Evolutionary conservation across 2,888 invertebrate species (phyloP).

Genomic region (Therioaphis trifolii): DNA sequence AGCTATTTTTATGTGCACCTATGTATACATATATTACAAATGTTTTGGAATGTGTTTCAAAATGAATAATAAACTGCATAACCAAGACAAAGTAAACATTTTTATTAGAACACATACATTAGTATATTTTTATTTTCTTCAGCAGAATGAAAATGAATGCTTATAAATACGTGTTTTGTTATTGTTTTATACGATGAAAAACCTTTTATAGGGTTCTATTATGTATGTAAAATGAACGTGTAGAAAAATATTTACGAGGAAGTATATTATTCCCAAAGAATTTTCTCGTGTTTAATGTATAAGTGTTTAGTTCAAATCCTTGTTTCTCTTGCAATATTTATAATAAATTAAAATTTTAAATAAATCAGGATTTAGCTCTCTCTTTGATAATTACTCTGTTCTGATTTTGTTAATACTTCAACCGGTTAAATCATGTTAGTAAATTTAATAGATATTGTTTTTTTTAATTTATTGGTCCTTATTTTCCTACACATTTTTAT

Average conservation of each 20-base stretch:
- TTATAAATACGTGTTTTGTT: conserved; percentile 21
- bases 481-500: no score
- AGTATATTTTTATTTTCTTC: not conserved
- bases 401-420: no score
- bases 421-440: no score
- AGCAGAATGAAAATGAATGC: not conserved
- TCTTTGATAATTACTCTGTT: no score
- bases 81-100: conserved; percentile 18
- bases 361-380: no score
- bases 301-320: no score
- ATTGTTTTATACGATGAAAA: not conserved
- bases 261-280: no score
- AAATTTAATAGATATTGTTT: no score
- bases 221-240: not conserved
- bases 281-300: no score
- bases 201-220: not conserved
- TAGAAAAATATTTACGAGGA: not conserved
- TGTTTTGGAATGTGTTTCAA: not conserved
- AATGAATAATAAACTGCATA: conserved; percentile 29
- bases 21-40: conserved; percentile 12
- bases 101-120: conserved; percentile 26
- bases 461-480: no score
- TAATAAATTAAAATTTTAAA: no score
- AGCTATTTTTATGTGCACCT: not conserved
- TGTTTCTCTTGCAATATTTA: no score